These are phyloP conservation scores for Drosophila peninsularis DNA, from an alignment of 2,888 invertebrate species.

Conservation along the genomic window DNA sequence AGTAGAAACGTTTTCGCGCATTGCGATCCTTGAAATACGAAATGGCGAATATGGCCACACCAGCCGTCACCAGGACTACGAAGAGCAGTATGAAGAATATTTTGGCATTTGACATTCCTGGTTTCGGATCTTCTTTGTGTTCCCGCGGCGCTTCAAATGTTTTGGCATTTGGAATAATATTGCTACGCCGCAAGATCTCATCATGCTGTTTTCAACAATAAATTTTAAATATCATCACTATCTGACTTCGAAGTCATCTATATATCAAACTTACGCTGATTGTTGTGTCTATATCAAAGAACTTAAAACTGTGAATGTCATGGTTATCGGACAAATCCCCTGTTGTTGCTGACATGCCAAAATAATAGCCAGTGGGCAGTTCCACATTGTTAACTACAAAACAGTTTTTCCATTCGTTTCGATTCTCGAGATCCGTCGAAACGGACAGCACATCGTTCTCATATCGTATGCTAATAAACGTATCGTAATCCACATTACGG, in stretches of 20 bases:
- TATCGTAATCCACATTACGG: conserved; percentile 95
- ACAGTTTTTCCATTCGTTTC: conserved; percentile 97
- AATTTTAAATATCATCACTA: neutral
- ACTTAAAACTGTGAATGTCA: conserved; percentile 95
- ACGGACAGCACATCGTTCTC: conserved; percentile 95
- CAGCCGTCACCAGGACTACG: conserved; percentile 92
- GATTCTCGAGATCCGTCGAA: conserved; percentile 95
- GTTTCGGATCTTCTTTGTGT: conserved; percentile 94
- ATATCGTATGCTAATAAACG: conserved; percentile 95
- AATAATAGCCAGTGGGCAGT: conserved; percentile 97
- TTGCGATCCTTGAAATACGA: conserved; percentile 97
- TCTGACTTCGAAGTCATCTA: neutral
- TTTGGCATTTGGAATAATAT: conserved; percentile 95
- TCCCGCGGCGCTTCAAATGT: conserved; percentile 96
- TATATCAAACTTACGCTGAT: conserved; percentile 84
- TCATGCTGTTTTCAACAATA: conserved; percentile 64
- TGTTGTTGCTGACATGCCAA: conserved; percentile 97
- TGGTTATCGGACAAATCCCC: conserved; percentile 99
- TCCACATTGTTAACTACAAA: conserved; percentile 94
- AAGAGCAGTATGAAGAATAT: conserved; percentile 94
- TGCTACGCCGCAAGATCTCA: conserved; percentile 88
- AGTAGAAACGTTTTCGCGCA: conserved; percentile 91
- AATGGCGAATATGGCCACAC: conserved; percentile 93
- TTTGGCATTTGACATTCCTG: conserved; percentile 95
- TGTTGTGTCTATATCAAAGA: conserved; percentile 95